Base-by-base conservation (phyloP, 1,140 invertebrate genomes). In the Battus philenor region DNA sequence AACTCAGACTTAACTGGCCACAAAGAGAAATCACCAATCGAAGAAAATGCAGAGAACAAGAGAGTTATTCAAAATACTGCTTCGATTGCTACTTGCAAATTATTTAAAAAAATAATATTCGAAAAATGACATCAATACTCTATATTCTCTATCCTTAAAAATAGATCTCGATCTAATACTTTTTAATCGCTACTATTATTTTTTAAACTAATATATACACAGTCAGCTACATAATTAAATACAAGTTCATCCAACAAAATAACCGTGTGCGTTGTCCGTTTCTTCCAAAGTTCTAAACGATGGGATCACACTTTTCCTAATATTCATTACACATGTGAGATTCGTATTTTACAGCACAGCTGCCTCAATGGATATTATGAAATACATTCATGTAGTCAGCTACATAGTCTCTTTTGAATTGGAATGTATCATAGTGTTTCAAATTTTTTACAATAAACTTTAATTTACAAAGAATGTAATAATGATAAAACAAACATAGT, bases 61-160 rank as follows among this genome's bases (percentile, higher is more conserved):
- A 33, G 22, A 46, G 48, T 38, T 27, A 39, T 15, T 65, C 43
- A 50, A 62, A 77, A 83, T 80, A 82, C 75, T 74, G 69, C 36
- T 77, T 83, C 75, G 79, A 10, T 74, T 79, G 76, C 72, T 70
- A 70, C 59, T 46, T 51, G 68, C 73, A 80, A 80, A 83, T 73
- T 32, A 68, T 61, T 61, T 63, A 56, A 66, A 69, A 71, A 74
- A 29, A 71, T 60, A 67, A 77, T 62, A 71, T 68, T 74, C 54
- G 51, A 68, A 74, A 62, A 59, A 58, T 57, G 63, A 73, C 70
- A 69, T 63, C 62, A 45, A 73, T 60, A 66, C 45, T 61, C 58
- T 68, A 68, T 68, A 52, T 59, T 59, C 29, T 59, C 73, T 77
- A 78, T 67, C 38, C 75, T 77, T 78, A 76, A 58, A 63, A 56